A percentile compares a stretch with the other conserved stretches of the same genome.
These are phyloP conservation scores for Limnephilus marmoratus DNA, from an alignment of 2,888 invertebrate genomes.

Conservation along the genomic window DNA sequence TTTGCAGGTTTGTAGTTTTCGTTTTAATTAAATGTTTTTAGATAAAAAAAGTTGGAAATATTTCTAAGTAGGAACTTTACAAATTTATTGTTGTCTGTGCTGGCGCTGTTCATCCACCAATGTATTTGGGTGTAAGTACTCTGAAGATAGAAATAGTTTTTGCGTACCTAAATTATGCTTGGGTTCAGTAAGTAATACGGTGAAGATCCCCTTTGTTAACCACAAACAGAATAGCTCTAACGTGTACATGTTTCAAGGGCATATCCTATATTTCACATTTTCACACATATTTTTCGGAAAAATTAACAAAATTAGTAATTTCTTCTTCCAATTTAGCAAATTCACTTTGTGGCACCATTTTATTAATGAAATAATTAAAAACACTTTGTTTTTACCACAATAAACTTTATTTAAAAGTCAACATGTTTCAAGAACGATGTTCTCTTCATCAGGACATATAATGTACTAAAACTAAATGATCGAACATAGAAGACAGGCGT, in stretches of 20 bases:
- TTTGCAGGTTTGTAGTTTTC: background rate
- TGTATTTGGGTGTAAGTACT: background rate
- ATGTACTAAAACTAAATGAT: too few relatives aligned
- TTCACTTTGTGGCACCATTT: too few relatives aligned
- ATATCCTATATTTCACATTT: background rate
- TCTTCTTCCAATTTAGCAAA: too few relatives aligned
- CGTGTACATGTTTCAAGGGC: background rate
- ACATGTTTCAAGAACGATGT: too few relatives aligned
- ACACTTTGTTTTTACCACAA: too few relatives aligned
- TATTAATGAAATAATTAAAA: too few relatives aligned
- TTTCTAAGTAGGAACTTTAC: too few relatives aligned
- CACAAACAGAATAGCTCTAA: background rate
- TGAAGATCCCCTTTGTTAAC: background rate
- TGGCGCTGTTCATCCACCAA: background rate
- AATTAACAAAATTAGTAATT: background rate
- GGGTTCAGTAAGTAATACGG: background rate
- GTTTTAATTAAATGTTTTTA: background rate
- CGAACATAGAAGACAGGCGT: too few relatives aligned
- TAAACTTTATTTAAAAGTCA: too few relatives aligned
- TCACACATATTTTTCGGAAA: background rate
- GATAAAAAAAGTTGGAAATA: background rate
- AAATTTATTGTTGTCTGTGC: background rate
- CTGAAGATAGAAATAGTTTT: background rate
- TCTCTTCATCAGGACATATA: too few relatives aligned
- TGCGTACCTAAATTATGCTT: background rate